Evolutionary conservation across 2,888 invertebrate species (phyloP).

Genomic region (Aphrophora alni): DNA sequence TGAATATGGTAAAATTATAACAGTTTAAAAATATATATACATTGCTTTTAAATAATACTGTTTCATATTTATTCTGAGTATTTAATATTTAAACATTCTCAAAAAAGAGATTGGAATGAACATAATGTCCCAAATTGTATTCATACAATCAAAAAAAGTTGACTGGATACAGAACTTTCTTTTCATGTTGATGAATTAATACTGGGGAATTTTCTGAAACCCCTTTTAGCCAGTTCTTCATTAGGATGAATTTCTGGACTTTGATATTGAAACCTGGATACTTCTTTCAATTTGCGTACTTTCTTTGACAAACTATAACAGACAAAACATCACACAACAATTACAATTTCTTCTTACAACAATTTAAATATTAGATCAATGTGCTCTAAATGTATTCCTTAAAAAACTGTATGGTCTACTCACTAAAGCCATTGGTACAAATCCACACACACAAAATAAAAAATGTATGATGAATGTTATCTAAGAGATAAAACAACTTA

Average conservation of each 20-base stretch:
- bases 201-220: not conserved
- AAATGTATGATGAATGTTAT: too few species aligned
- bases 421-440: too few species aligned
- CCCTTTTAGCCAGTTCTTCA: constrained; percentile 17
- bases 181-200: not conserved
- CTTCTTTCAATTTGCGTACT: not conserved
- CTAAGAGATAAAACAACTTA: too few species aligned
- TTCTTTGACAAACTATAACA: not conserved
- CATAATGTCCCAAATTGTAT: not conserved
- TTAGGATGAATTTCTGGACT: constrained; percentile 19
- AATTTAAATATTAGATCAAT: too few species aligned
- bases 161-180: not conserved
- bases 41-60: not conserved
- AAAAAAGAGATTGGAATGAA: not conserved
- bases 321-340: too few species aligned
- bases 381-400: too few species aligned
- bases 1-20: too few species aligned
- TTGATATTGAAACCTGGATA: constrained; percentile 8
- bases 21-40: too few species aligned
- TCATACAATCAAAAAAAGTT: not conserved
- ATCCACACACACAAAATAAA: too few species aligned
- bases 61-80: not conserved
- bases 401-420: too few species aligned
- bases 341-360: too few species aligned
- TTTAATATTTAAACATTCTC: not conserved